Percentiles rank a stretch among this genome's conserved stretches.
Evolutionary conservation across 2,113 vertebrate species (phyloP).

Genomic region (Hypomesus transpacificus): DNA sequence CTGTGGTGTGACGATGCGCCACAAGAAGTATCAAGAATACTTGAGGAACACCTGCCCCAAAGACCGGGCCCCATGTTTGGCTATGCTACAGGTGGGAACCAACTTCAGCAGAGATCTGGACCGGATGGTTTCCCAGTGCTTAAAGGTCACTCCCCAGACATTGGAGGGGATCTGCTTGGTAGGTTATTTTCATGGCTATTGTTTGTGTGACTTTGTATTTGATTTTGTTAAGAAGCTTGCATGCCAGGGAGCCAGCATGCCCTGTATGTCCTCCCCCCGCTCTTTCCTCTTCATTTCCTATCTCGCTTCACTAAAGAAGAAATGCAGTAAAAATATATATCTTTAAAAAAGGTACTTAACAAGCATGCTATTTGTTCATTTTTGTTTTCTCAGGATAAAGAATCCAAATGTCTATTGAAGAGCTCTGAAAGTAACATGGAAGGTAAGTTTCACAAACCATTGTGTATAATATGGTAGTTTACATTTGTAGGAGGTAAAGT

Average conservation of each 20-base stretch:
- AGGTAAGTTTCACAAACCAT: constrained; percentile 51
- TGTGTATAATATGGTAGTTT: neutral
- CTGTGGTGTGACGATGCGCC: constrained; percentile 79
- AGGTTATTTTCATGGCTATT: constrained; percentile 29
- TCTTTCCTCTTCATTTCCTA: too few relatives aligned
- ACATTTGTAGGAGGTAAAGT: too few relatives aligned
- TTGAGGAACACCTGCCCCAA: constrained; percentile 78
- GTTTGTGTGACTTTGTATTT: neutral
- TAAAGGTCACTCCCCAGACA: constrained; percentile 74
- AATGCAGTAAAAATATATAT: too few relatives aligned
- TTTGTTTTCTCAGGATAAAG: constrained; percentile 64
- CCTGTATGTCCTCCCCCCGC: too few relatives aligned
- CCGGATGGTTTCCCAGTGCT: constrained; percentile 74
- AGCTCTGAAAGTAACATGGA: constrained; percentile 64
- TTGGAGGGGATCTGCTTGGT: constrained; percentile 77
- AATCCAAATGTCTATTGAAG: constrained; percentile 68
- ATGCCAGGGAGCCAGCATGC: too few relatives aligned
- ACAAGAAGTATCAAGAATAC: constrained; percentile 84
- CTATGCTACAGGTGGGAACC: constrained; percentile 77
- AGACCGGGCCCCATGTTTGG: constrained; percentile 81
- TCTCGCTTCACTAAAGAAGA: too few relatives aligned
- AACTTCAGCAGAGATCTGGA: constrained; percentile 75
- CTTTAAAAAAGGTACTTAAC: neutral
- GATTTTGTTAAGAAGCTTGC: neutral
- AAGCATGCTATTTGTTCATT: neutral